Conservation (phyloP, 2,113 vertebrate genomes). For the Galeopterus variegatus region DNA sequence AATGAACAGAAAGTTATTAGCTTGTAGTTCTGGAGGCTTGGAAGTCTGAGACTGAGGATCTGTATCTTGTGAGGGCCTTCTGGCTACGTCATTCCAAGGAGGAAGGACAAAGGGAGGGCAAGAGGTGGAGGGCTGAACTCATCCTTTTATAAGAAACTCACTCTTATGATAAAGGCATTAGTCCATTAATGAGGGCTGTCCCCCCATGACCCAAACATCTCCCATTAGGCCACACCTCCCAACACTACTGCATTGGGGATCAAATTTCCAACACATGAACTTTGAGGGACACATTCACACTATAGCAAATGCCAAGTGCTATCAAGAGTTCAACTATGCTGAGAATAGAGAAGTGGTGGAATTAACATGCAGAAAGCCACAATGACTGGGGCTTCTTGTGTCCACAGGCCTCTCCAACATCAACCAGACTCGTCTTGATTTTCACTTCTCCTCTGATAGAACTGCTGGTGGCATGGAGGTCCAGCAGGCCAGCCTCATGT, state of each 20-base stretch:
- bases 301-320: background rate
- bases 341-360: background rate
- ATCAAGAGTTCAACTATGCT: background rate
- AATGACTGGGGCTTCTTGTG: background rate
- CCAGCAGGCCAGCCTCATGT: conserved; percentile 91
- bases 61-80: background rate
- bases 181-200: background rate
- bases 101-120: background rate
- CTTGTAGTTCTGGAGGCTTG: background rate
- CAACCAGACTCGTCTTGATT: conserved; percentile 88
- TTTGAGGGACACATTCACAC: background rate
- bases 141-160: background rate
- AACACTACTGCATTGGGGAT: background rate
- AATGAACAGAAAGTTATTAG: background rate
- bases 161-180: background rate
- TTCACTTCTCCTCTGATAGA: conserved; percentile 91
- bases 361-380: background rate
- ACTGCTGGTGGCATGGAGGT: conserved; percentile 88
- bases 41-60: background rate
- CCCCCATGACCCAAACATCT: background rate
- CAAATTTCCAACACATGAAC: background rate
- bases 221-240: background rate
- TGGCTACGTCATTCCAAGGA: background rate
- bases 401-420: conserved; percentile 75
- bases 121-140: background rate